phyloP scores from a whole-genome alignment of 1,140 invertebrate species.

The Meloidogyne floridensis region DNA sequence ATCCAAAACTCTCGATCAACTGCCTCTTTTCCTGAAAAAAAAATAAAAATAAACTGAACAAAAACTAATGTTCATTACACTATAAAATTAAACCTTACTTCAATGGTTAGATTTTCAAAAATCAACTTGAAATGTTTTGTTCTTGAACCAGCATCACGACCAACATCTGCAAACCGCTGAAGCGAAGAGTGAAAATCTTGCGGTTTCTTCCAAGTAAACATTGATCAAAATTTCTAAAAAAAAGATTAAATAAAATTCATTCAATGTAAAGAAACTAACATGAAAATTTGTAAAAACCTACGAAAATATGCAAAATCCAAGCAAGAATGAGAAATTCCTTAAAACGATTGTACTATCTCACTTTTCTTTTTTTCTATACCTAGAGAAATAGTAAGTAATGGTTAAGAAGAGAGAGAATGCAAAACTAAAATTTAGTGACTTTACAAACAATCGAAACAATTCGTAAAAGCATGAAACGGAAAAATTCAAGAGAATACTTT shows the following conservation, averaged over 20 bases:
- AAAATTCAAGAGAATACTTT: too few relatives aligned
- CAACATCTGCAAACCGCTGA: slow-evolving; percentile 56
- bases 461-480: too few relatives aligned
- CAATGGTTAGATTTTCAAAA: slow-evolving; percentile 49
- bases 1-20: slow-evolving; percentile 60
- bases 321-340: too few relatives aligned
- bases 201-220: slow-evolving; percentile 62
- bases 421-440: too few relatives aligned
- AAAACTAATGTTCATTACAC: neutral
- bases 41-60: slow-evolving; percentile 9
- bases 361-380: too few relatives aligned
- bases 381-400: too few relatives aligned
- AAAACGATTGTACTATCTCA: too few relatives aligned
- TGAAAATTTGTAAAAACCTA: too few relatives aligned
- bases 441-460: too few relatives aligned
- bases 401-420: too few relatives aligned
- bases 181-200: slow-evolving; percentile 58
- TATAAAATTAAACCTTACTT: slow-evolving; percentile 38
- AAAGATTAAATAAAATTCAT: neutral
- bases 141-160: slow-evolving; percentile 53
- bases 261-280: too few relatives aligned
- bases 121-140: slow-evolving; percentile 59
- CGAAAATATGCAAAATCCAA: too few relatives aligned
- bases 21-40: slow-evolving; percentile 61
- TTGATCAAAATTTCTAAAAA: slow-evolving; percentile 21